Base-by-base conservation (phyloP, 2,797 vertebrate genomes). In the Megalops cyprinoides region DNA sequence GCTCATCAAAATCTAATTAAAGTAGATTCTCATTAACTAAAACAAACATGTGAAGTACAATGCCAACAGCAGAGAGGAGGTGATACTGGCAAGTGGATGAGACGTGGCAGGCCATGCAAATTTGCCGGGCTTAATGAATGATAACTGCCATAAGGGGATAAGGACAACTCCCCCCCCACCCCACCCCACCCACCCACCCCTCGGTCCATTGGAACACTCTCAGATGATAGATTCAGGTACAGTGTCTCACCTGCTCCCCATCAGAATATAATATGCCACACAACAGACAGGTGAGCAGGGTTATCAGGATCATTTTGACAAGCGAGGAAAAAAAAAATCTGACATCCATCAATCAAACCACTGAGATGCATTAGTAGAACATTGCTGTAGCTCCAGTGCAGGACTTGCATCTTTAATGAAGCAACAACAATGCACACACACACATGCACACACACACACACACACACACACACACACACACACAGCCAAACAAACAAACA, bases 1-100 rank as follows among this genome's bases (percentile, higher is more conserved):
- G 87, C 87, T 88, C 84, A 87, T 89, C 85, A 88, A 86, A 90
- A 87, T 87, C 76, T 84, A 88, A 89, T 90, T 87, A 87, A 85
- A 83, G 83, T 82, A 80, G 81, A 82, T 84, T 84, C 84, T 88
- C 83, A 87, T 89, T 86, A 90, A 87, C 82, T 83, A 85, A 87
- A 89, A 88, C 85, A 88, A 89, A 88, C 87, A 88, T 67, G 69
- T 85, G 87, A 81, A 83, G 76, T 23, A 53, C 80, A 76, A 76
- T 84, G 86, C 81, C 84, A 85, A 85, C 82, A 86, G 44, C 39
- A 23, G 56, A 83, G 28, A 79, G 75, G 76, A 39, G 39, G 75
- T 39, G 55, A 60, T 34, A 58, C 77, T 67, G 53, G 80, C n/a
- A 60, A 71, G 75, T 31, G 31, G 51, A 79, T 82, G 80, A 82